These are phyloP conservation scores for Synergus umbraculus DNA, from an alignment of 2,888 invertebrate species.

Conservation along the genomic window DNA sequence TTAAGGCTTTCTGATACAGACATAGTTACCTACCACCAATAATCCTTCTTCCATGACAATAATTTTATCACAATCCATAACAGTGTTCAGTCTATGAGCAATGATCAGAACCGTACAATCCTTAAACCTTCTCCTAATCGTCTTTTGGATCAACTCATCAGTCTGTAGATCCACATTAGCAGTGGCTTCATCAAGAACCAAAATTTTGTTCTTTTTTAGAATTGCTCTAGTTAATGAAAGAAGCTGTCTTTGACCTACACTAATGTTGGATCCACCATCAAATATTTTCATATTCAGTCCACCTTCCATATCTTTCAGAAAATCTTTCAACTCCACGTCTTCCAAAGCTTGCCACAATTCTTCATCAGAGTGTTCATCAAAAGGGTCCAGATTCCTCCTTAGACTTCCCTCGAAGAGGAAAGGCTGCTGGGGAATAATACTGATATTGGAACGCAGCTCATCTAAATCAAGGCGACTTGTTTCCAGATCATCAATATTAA, in stretches of 20 bases:
- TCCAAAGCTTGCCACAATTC: constrained; percentile 79
- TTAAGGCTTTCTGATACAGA: too few species aligned
- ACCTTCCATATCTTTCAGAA: too few species aligned
- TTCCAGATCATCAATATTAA: constrained; percentile 83
- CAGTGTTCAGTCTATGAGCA: constrained; percentile 77
- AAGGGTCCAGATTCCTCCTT: constrained; percentile 84
- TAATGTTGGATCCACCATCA: too few species aligned
- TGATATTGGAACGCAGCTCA: constrained; percentile 80
- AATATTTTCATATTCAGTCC: too few species aligned
- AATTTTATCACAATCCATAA: too few species aligned
- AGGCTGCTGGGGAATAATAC: constrained; percentile 83
- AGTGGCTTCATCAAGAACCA: too few species aligned
- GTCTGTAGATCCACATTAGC: too few species aligned
- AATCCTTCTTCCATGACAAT: constrained; percentile 84
- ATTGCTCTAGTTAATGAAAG: too few species aligned
- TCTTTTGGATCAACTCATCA: constrained; percentile 62
- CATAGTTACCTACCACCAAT: too few species aligned
- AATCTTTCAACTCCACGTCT: constrained; percentile 79
- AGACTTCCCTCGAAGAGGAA: constrained; percentile 79
- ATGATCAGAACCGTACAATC: too few species aligned
- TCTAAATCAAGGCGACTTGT: constrained; percentile 80
- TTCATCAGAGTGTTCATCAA: constrained; percentile 78
- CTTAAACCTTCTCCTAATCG: constrained; percentile 53
- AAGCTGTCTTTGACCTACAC: too few species aligned
- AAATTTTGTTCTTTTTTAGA: too few species aligned